Conservation (phyloP, 2,888 invertebrate genomes). For the Antitype chi region DNA sequence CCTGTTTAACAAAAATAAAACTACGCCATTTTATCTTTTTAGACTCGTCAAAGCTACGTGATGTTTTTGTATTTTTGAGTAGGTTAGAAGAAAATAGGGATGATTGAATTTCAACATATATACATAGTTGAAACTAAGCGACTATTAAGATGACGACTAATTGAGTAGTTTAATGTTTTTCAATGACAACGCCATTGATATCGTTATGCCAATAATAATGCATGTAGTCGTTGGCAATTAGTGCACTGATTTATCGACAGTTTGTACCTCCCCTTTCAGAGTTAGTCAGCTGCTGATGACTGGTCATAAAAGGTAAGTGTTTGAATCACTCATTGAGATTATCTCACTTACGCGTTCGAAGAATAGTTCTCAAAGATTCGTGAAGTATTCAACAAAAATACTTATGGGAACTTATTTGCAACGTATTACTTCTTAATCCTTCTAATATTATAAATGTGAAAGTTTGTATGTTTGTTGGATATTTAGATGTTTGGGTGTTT, state of each 20-base stretch:
- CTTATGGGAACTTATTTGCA: background rate
- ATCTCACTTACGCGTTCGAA: background rate
- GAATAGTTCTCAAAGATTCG: too few relatives aligned
- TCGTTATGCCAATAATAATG: background rate
- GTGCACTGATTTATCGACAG: background rate
- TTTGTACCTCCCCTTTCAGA: background rate
- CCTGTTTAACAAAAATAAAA: conserved; percentile 18
- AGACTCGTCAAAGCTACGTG: background rate
- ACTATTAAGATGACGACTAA: background rate
- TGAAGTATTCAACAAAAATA: too few relatives aligned
- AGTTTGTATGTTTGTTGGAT: too few relatives aligned
- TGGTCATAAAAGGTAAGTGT: background rate
- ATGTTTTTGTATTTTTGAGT: conserved; percentile 6
- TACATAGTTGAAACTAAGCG: background rate
- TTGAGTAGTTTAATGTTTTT: background rate
- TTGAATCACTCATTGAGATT: background rate
- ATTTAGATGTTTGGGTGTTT: too few relatives aligned
- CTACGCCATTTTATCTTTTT: conserved; percentile 29
- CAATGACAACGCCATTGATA: background rate
- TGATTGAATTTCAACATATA: background rate
- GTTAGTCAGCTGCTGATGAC: background rate
- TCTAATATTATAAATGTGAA: too few relatives aligned
- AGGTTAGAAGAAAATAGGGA: background rate
- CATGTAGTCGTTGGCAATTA: background rate
- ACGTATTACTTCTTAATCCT: background rate